Evolutionary conservation across 2,797 vertebrate genomes (phyloP).

Genomic region (Falco concolor): DNA sequence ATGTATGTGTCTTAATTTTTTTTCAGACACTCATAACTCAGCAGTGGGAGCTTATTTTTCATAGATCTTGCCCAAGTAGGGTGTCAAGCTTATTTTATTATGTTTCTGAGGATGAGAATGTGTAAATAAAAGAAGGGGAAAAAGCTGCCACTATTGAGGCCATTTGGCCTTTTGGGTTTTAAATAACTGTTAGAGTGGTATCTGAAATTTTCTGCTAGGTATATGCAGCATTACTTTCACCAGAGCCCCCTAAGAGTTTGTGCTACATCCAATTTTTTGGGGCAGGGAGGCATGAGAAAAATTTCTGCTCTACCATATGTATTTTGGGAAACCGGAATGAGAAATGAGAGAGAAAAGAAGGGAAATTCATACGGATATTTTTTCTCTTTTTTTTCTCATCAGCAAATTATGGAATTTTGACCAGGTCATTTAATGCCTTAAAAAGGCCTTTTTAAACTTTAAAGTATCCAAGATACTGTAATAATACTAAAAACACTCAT

Average conservation of each 20-base stretch:
- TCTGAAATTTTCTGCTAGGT: not conserved
- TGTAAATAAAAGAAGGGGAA: not conserved
- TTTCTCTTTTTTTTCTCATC: not conserved
- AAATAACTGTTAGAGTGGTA: not conserved
- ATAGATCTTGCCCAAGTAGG: not conserved
- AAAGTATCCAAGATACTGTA: not conserved
- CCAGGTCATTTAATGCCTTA: not conserved
- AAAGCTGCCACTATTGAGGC: not conserved
- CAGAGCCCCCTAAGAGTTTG: not conserved
- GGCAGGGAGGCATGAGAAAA: not conserved
- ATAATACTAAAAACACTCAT: not conserved
- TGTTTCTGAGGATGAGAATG: not conserved
- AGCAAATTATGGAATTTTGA: constrained; percentile 1
- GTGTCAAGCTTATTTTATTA: not conserved
- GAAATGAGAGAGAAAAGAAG: not conserved
- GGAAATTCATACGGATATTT: not conserved
- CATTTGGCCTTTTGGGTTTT: not conserved
- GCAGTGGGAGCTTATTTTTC: not conserved
- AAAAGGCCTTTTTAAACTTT: constrained; percentile 17
- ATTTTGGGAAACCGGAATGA: not conserved
- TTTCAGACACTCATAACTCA: not conserved
- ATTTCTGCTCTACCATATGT: not conserved
- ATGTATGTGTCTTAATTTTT: not conserved
- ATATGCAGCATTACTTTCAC: not conserved
- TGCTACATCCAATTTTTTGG: not conserved